These are phyloP conservation scores for Montipora efflorescens DNA, from an alignment of 64 coral and sea anemone species.

Conservation along the genomic window DNA sequence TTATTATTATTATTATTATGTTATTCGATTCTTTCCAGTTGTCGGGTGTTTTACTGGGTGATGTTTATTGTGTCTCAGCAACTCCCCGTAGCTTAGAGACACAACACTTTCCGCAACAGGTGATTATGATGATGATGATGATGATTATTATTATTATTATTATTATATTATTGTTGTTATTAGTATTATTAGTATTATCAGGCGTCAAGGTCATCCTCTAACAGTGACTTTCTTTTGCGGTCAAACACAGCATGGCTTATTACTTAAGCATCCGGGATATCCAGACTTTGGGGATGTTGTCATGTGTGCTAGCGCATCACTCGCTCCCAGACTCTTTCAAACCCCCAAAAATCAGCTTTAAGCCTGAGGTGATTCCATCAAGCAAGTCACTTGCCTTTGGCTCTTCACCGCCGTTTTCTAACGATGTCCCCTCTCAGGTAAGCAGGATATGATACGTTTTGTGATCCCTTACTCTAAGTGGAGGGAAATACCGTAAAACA, in stretches of 20 bases:
- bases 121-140: no score
- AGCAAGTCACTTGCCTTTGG: slow-evolving; percentile 89
- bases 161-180: no score
- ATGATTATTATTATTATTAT: no score
- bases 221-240: background rate
- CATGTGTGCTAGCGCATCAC: slow-evolving; percentile 81
- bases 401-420: slow-evolving; percentile 22
- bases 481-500: no score
- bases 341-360: slow-evolving; percentile 49
- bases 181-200: no score
- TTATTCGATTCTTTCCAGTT: no score
- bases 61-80: no score
- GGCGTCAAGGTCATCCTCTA: no score
- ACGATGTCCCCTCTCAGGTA: slow-evolving; percentile 49
- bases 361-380: slow-evolving; percentile 12
- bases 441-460: background rate
- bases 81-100: no score
- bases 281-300: slow-evolving; percentile 89
- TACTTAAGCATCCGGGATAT: slow-evolving; percentile 88
- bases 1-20: no score
- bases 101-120: no score
- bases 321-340: slow-evolving; percentile 86
- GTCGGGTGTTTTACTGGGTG: no score
- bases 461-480: background rate
- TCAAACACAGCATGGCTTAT: slow-evolving; percentile 79